phyloP scores from a whole-genome alignment of 35 echinoderm and acorn worm species.

The Patiria miniata region DNA sequence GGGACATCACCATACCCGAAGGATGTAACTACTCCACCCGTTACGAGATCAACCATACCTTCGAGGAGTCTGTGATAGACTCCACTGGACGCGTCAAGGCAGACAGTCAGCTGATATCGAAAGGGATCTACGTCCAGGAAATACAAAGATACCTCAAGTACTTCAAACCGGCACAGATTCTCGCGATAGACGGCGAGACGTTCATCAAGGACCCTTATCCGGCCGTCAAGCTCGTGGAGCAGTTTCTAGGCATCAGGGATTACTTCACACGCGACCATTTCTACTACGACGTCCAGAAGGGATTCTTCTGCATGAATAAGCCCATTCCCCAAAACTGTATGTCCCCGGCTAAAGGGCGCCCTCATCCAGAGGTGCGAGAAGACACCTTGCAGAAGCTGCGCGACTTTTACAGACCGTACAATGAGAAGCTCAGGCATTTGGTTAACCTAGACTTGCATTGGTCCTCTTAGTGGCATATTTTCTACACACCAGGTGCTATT shows the following conservation, averaged over 20 bases:
- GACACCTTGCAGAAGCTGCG: conserved; percentile 44
- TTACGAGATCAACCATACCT: conserved; percentile 38
- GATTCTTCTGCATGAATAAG: conserved; percentile 73
- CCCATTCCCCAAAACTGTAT: conserved; percentile 57
- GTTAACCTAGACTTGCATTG: conserved; percentile 60
- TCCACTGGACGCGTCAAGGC: conserved; percentile 46
- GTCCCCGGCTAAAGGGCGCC: conserved; percentile 48
- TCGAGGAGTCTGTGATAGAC: conserved; percentile 77
- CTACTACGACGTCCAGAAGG: conserved; percentile 63
- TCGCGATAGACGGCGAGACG: conserved; percentile 61
- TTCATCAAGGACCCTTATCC: conserved; percentile 55
- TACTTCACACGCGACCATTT: conserved; percentile 75
- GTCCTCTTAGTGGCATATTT: conserved; percentile 35
- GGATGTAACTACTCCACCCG: background rate
- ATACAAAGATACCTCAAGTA: conserved; percentile 57
- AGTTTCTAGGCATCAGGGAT: conserved; percentile 61
- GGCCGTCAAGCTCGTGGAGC: conserved; percentile 55
- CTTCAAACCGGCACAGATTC: conserved; percentile 59
- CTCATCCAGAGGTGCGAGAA: conserved; percentile 61
- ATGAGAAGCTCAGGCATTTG: conserved; percentile 49
- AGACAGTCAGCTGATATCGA: conserved; percentile 63
- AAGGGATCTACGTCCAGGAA: conserved; percentile 75
- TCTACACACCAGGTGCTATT: background rate
- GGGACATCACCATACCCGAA: background rate
- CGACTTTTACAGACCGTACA: conserved; percentile 73